phyloP scores from a whole-genome alignment of 2,113 vertebrate genomes.

The Phoenicopterus ruber region DNA sequence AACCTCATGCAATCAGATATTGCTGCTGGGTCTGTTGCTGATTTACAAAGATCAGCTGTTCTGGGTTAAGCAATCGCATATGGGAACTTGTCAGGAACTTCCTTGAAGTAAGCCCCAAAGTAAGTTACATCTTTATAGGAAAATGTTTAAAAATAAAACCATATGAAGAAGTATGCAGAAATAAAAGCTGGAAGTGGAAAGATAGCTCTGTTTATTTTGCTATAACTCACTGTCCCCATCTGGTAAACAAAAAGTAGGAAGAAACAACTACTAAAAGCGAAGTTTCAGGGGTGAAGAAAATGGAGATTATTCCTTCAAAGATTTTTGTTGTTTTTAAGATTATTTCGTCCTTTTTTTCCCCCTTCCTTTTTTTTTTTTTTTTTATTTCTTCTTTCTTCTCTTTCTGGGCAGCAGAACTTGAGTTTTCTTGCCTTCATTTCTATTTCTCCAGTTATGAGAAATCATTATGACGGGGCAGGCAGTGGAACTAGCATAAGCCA shows the following conservation, averaged over 20 bases:
- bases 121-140: slow-evolving; percentile 47
- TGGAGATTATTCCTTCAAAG: background rate
- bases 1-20: background rate
- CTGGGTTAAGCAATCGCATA: background rate
- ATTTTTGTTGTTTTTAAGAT: background rate
- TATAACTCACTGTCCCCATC: background rate
- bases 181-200: background rate
- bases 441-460: background rate
- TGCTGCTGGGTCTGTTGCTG: slow-evolving; percentile 27
- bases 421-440: background rate
- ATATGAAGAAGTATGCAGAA: background rate
- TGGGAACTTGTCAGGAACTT: slow-evolving; percentile 37
- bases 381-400: too few relatives aligned
- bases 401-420: background rate
- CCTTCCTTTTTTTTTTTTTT: too few relatives aligned
- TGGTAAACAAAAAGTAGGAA: background rate
- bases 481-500: background rate
- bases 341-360: background rate
- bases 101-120: slow-evolving; percentile 58
- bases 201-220: background rate
- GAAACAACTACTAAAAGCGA: background rate
- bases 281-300: background rate
- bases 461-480: background rate
- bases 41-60: slow-evolving; percentile 46
- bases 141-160: slow-evolving; percentile 52